Evolutionary conservation across 2,797 vertebrate genomes (phyloP), one percentile per base, ranked within the genome.

Genomic region (Halcyon smyrnensis): DNA sequence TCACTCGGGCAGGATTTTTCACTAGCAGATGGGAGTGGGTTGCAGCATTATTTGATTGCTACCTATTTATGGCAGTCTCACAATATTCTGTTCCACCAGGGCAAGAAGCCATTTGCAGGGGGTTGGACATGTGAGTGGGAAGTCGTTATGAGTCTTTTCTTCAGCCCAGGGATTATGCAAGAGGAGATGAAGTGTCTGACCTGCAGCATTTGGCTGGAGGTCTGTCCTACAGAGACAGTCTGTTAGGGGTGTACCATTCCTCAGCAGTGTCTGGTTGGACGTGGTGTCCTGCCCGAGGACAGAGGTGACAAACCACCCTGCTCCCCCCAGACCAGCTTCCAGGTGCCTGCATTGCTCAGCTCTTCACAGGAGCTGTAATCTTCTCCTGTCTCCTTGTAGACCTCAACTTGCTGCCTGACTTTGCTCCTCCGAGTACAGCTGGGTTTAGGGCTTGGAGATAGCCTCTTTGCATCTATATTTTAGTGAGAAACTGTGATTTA

Each of bases 21-120:
- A 1, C 87, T 23, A 54, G 93, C 97, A 97, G 96, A 97, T 97
- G 97, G 97, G 69, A 93, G 97, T 96, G 95, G 96, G 96, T 30
- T 93, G 97, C 93, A 94, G 94, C 69, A 82, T 84, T 82, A 79
- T 94, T 84, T 91, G 92, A 84, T 95, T 68, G 67, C 94, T 92
- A 59, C 89, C 90, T 95, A 89, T 97, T 91, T 87, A 90, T 76
- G 92, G 95, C 94, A 84, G 76, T 17, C 76, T 82, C 69, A 90
- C 84, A 86, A 80, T 93, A 45, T 91, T 20, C 87, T 67, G 45
- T 37, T 92, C 87, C 78, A 64, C 24, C 46, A 12, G 86, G 93
- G 83, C 71, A 83, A 70, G 87, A 56, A 95, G 87, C 68, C 48
- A 1, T 36, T 74, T 13, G 56, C 53, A 88, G 76, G 43, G 69